Base-by-base conservation (phyloP, 2,797 vertebrate genomes). In the Anolis apletophallus region DNA sequence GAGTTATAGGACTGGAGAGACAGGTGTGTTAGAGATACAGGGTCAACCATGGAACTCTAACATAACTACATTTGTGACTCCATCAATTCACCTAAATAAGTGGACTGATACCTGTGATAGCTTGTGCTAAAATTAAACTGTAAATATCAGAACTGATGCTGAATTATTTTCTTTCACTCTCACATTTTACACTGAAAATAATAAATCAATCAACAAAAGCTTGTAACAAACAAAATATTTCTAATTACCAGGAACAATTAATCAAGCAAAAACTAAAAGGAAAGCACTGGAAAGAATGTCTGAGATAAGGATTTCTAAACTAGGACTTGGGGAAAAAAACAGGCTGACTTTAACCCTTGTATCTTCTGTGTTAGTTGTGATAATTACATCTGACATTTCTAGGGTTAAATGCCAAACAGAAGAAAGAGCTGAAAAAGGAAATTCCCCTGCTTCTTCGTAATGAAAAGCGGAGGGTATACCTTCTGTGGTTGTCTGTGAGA, bases 401-500 rank as follows among this genome's bases (percentile, higher is more conserved):
- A 96, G 96, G 96, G 96, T 97, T 97, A 97, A 96, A 96, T 93
- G 91, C 95, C 96, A 96, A 96, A 94, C 90, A 95, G 91, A 93
- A 96, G 95, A 96, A 96, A 96, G 94, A 96, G 94, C 94, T 96
- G 96, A 96, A 94, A 95, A 96, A 94, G 95, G 95, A 96, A 96
- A 97, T 97, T 95, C 96, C 97, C 96, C 86, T 95, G 96, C 89
- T 96, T 93, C 95, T 94, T 94, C 87, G 94, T 96, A 97, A 97
- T 96, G 96, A 96, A 97, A 97, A 96, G 96, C 96, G 91, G 94
- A 97, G 96, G 95, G 95, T 96, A 95, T 95, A 96, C 96, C 96
- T 97, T 97, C 95, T 96, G 96, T 95, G 95, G 93, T 93, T 95
- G 94, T 94, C 94, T 95, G 93, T 67, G 94, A 96, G 95, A 96